Conservation (phyloP, 2,888 invertebrate species). For the Prionchulus punctatus region DNA sequence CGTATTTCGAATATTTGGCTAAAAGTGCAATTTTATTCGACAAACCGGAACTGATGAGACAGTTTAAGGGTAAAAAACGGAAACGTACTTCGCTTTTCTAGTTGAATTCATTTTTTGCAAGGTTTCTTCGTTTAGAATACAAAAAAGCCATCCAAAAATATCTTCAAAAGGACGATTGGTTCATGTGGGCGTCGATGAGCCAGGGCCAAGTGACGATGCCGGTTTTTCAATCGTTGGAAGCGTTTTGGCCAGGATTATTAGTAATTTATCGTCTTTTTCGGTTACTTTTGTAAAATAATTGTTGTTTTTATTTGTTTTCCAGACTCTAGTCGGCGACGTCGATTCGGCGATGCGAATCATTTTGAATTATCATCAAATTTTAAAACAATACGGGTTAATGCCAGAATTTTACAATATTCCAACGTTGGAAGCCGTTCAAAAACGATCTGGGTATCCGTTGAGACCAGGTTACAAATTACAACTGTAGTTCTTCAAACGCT, state of each 20-base stretch:
- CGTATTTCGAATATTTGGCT: conserved; percentile 92
- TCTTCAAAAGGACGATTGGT: conserved; percentile 87
- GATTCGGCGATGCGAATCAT: conserved; percentile 77
- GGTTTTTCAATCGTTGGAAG: conserved; percentile 93
- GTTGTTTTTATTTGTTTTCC: conserved; percentile 12
- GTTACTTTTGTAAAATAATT: neutral
- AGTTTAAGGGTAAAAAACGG: conserved; percentile 60
- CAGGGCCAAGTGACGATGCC: conserved; percentile 86
- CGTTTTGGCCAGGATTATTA: conserved; percentile 92
- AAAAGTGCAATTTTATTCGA: conserved; percentile 83
- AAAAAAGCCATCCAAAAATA: conserved; percentile 37
- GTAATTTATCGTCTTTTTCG: conserved; percentile 23
- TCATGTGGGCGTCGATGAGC: conserved; percentile 96
- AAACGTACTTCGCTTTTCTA: no score
- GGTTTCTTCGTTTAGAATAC: conserved; percentile 33
- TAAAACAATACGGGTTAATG: conserved; percentile 90
- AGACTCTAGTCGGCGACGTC: conserved; percentile 56
- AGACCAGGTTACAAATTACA: conserved; percentile 47
- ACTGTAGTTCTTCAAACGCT: neutral
- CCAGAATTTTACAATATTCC: conserved; percentile 96
- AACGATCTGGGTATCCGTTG: conserved; percentile 77
- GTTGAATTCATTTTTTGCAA: no score
- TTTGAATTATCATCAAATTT: conserved; percentile 74
- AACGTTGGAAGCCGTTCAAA: conserved; percentile 36
- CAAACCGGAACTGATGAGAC: conserved; percentile 70